Percentiles rank a stretch among this genome's conserved stretches.
Conservation (phyloP, 1,140 invertebrate species). For the Magallana gigas region DNA sequence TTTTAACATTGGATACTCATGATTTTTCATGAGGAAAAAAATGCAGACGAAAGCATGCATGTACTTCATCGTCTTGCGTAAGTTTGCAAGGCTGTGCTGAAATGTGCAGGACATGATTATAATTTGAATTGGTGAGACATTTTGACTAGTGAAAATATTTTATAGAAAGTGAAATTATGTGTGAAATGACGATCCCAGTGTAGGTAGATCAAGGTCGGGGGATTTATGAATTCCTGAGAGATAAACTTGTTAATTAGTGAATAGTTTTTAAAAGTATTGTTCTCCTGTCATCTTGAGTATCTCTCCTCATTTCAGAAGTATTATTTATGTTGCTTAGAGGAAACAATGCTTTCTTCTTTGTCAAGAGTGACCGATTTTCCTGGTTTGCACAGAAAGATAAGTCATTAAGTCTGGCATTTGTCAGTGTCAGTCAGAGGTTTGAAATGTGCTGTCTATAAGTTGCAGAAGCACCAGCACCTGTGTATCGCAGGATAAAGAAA, state of each 20-base stretch:
- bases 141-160: too few species aligned
- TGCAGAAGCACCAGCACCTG: background rate
- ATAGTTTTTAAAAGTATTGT: background rate
- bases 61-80: too few species aligned
- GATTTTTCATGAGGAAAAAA: too few species aligned
- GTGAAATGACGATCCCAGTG: too few species aligned
- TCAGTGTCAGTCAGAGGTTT: slow-evolving; percentile 19
- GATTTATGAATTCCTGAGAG: background rate
- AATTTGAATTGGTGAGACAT: too few species aligned
- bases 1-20: too few species aligned
- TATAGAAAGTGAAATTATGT: too few species aligned
- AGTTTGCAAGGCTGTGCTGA: too few species aligned
- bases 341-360: slow-evolving; percentile 1
- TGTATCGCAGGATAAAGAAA: background rate
- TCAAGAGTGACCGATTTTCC: slow-evolving; percentile 4
- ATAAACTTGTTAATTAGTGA: background rate
- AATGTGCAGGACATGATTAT: too few species aligned
- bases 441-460: background rate
- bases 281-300: background rate
- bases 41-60: too few species aligned
- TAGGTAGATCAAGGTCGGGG: background rate
- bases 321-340: slow-evolving; percentile 2
- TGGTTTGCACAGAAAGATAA: background rate
- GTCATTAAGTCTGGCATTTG: slow-evolving; percentile 8
- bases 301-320: background rate